A percentile compares a stretch with the other conserved stretches of the same genome.
Evolutionary conservation across 2,797 vertebrate species (phyloP).

Genomic region (Nasua narica): DNA sequence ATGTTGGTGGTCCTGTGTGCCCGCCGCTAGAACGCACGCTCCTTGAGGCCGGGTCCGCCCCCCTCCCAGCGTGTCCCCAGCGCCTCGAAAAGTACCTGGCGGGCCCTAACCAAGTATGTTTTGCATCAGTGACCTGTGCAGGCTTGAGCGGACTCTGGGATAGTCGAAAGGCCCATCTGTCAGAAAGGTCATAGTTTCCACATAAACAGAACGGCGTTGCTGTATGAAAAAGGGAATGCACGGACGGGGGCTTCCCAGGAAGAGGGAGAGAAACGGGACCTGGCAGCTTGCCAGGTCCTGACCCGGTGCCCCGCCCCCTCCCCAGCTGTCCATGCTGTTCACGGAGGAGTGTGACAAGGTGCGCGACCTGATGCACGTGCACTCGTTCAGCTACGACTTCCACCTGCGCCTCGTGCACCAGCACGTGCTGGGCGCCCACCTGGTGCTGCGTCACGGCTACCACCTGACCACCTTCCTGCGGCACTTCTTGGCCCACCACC

Average conservation of each 20-base stretch:
- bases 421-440: conserved; percentile 94
- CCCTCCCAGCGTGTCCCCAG: neutral
- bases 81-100: neutral
- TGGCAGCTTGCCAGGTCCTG: neutral
- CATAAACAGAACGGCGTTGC: neutral
- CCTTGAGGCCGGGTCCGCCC: neutral
- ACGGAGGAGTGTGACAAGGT: conserved; percentile 99
- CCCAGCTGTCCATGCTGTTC: conserved; percentile 98
- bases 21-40: neutral
- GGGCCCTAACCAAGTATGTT: neutral
- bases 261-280: neutral
- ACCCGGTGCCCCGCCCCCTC: conserved; percentile 55
- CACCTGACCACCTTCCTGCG: conserved; percentile 96
- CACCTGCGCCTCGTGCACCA: conserved; percentile 97
- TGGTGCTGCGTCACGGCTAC: conserved; percentile 95
- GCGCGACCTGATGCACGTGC: conserved; percentile 97
- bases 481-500: conserved; percentile 95
- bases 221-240: neutral
- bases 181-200: neutral
- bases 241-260: neutral
- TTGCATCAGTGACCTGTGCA: neutral
- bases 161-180: neutral
- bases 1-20: neutral
- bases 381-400: conserved; percentile 99
- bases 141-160: neutral